Base-by-base conservation (phyloP, 1,140 invertebrate genomes). In the Pseudomyrmex cubaensis region DNA sequence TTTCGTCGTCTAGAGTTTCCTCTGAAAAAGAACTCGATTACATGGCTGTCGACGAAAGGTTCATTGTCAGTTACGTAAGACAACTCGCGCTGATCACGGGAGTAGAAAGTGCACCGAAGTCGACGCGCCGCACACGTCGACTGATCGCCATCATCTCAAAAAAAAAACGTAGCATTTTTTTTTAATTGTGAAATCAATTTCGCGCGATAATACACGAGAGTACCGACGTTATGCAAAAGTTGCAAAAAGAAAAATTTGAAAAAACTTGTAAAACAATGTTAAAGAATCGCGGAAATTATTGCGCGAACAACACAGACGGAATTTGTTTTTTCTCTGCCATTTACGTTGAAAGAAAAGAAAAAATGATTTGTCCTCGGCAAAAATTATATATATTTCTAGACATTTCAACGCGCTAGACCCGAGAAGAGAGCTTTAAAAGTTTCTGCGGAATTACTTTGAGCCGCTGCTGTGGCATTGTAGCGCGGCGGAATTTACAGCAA, bases 61-160 rank as follows among this genome's bases (percentile, higher is more conserved):
- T 92, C 91, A 92, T 92, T 92, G 89, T 83, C 91, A 92, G 90
- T 92, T 91, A 90, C 84, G 87, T 90, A 92, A 92, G 90, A 7
- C 48, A 48, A 25, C 56, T 35, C n/a, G 44, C n/a, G 20, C 63
- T 61, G 75, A 63, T 57, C 75, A 44, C 76, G 46, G 59, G 56
- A 85, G 48, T 61, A 46, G 86, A 88, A 83, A 87, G 83, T 72
- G 72, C 22, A n/a, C 8, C 56, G 25, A 13, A 56, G 48, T 35
- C 20, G 80, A 22, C 48, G 61, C 13, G 25, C 25, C n/a, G 52
- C 59, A 46, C 54, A 15, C n/a, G 54, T 48, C 5, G 12, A 44
- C 9, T 15, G 75, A 57, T 67, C 22, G 25, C n/a, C 15, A 10
- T 17, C 25, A 17, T 54, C 35, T 0, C 35, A 56, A 56, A 25